Base-by-base conservation (phyloP, 2,113 vertebrate species). In the Epinephelus lanceolatus region DNA sequence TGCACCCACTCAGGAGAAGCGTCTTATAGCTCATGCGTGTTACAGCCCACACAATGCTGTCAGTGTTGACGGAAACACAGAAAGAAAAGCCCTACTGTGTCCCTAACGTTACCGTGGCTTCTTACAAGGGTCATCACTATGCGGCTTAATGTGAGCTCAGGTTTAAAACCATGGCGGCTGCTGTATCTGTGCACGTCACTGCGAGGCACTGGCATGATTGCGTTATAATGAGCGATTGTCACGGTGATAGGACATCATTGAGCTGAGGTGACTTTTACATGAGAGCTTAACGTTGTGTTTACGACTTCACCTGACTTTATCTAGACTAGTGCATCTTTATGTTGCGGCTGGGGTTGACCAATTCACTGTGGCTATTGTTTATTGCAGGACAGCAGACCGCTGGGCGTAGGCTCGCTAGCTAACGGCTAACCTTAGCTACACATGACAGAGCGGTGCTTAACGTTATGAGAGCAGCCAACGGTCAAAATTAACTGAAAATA, bases 351-450 rank as follows among this genome's bases (percentile, higher is more conserved):
- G 53, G n/a, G 5, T 59, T 57, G 30, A 61, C n/a, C 6, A 23
- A 45, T 19, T 23, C 40, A 4, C 3, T 21, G 76, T 4, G n/a
- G 30, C 57, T 25, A 17, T 30, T 37, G 60, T 11, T 59, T 13
- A 40, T 57, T 40, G 56, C 6, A 45, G 27, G 59, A 62, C 49
- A 21, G 70, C 55, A 68, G 69, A 52, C 55, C 65, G 61, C 51
- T 85, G 92, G 92, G 92, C 90, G 93, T 90, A n/a, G 90, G 79
- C 88, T 89, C 9, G 88, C 76, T 77, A 86, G 86, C 91, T 88
- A 7, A 63, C 18, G 12, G 90, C 88, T 88, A 89, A 83, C 61
- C 30, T n/a, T 79, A 72, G 81, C 88, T 45, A 25, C 71, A 40
- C 15, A 45, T 81, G 57, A 62, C 60, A 81, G 62, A 51, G 61